Conservation (phyloP, 2,888 invertebrate genomes). For the Anoplius nigerrimus region DNA sequence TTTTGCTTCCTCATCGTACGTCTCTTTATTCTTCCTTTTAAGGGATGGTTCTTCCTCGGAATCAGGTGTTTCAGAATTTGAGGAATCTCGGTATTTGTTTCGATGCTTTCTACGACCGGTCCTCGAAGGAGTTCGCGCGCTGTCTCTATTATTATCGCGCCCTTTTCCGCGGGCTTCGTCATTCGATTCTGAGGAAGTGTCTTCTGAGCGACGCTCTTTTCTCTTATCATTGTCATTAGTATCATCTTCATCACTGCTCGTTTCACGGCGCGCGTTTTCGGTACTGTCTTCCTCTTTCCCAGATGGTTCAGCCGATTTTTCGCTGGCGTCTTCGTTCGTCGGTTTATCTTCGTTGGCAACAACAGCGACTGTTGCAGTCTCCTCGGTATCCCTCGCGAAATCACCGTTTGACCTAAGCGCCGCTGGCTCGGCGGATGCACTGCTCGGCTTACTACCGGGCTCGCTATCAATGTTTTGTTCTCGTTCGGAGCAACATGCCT, state of each 20-base stretch:
- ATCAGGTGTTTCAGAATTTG: constrained; percentile 68
- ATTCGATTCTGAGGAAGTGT: constrained; percentile 55
- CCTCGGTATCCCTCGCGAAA: constrained; percentile 6
- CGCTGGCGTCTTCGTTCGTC: constrained; percentile 33
- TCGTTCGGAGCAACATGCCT: constrained; percentile 57
- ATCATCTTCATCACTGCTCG: constrained; percentile 50
- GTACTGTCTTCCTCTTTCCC: constrained; percentile 29
- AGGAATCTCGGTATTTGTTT: constrained; percentile 68
- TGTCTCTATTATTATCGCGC: constrained; percentile 25
- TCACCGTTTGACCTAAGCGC: constrained; percentile 49
- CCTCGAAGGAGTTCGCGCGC: constrained; percentile 53
- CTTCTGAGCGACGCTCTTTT: constrained; percentile 37
- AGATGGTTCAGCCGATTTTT: constrained; percentile 33
- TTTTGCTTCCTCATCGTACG: constrained; percentile 46
- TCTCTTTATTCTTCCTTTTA: constrained; percentile 47
- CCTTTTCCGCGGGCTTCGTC: constrained; percentile 42
- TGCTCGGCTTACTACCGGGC: constrained; percentile 42
- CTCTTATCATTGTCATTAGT: constrained; percentile 31
- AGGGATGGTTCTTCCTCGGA: constrained; percentile 67
- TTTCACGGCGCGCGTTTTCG: constrained; percentile 34
- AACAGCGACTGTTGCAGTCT: constrained; percentile 5
- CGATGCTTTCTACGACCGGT: constrained; percentile 65
- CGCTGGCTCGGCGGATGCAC: constrained; percentile 14
- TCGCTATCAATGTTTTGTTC: constrained; percentile 49
- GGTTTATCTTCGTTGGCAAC: constrained; percentile 42